Evolutionary conservation across 2,113 vertebrate genomes (phyloP), one percentile per base, ranked within the genome.

Genomic region (Percopsis transmontana): DNA sequence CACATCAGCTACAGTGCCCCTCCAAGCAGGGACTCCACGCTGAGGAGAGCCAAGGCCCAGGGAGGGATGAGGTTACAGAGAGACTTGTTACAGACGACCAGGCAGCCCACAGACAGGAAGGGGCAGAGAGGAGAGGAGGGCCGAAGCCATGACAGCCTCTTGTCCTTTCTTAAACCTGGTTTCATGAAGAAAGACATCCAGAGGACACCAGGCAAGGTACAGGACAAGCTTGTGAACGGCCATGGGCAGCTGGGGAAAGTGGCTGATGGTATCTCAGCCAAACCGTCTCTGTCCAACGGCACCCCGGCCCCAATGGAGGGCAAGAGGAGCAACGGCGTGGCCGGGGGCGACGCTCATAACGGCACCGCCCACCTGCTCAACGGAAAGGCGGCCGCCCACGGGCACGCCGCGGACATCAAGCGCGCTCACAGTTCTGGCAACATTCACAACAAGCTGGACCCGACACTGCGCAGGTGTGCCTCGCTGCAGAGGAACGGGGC

Each of bases 391-490:
- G 62, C 64, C 2, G 40, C 2, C 15, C 70, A 57, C 3, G 50
- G 79, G n/a, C n/a, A n/a, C 0, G 77, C 88, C 0, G 72, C 70
- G 0, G 90, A 93, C 24, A 83, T 94, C 13, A 86, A 88, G 24
- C 92, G 92, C 0, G 92, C 93, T 0, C 94, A 94, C 80, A 94
- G 94, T 82, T 95, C 95, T 48, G 83, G 91, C 48, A 92, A 80
- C 77, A 91, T 95, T 74, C 91, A 92, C 23, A 84, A 81, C 0
- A 93, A 90, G 80, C 74, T 85, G 8, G 83, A 83, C 0, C 76
- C 85, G 70, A 76, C 85, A 0, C 84, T 91, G 19, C 84, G 83
- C 57, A 80, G 91, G 61, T 90, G 90, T 0, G 78, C 85, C 39
- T 93, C 93, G 8, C 86, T 94, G 61, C 91, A 93, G 79, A 92